Percentiles rank a stretch among this genome's conserved stretches.
Conservation (phyloP, 2,888 invertebrate species). For the Schizaphis graminum region DNA sequence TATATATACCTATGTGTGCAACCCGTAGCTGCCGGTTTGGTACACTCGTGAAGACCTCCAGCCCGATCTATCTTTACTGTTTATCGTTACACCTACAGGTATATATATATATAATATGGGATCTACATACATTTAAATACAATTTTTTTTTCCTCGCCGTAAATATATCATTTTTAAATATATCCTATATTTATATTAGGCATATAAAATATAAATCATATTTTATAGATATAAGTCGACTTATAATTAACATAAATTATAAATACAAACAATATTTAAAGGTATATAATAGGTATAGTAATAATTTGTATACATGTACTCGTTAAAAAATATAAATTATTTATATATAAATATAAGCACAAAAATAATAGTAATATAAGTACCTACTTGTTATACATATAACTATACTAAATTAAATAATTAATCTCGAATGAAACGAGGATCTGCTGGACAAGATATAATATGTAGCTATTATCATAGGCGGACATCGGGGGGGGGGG, state of each 20-base stretch:
- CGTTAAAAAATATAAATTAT: not conserved
- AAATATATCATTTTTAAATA: not conserved
- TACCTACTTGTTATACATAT: no score
- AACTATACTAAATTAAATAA: not conserved
- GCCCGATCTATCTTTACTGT: not conserved
- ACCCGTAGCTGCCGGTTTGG: constrained; percentile 13
- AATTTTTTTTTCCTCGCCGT: not conserved
- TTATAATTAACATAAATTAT: not conserved
- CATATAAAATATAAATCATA: not conserved
- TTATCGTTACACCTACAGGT: not conserved
- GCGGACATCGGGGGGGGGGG: no score
- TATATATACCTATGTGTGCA: not conserved
- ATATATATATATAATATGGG: not conserved
- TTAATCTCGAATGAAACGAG: not conserved
- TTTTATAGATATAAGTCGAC: not conserved
- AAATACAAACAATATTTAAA: not conserved
- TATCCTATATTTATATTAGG: not conserved
- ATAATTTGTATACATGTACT: not conserved
- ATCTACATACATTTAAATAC: not conserved
- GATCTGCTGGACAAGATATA: not conserved
- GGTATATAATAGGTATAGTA: not conserved
- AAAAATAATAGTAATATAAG: no score
- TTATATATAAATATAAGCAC: no score
- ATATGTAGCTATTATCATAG: no score
- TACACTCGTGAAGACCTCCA: not conserved